phyloP scores from a whole-genome alignment of 2,113 vertebrate genomes.

The Leptosomus discolor region DNA sequence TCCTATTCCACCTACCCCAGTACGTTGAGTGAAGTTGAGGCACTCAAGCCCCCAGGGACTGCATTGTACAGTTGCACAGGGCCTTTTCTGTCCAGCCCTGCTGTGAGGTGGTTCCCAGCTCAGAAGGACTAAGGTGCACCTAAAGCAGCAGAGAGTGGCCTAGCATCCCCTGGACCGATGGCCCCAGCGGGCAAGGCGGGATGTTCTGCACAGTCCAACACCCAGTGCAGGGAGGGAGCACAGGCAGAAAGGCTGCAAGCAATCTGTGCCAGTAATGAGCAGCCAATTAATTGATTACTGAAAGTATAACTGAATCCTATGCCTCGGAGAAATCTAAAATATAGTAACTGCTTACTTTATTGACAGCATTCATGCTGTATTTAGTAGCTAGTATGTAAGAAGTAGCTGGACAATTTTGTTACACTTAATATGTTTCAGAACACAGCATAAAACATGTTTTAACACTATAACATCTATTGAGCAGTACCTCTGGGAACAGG shows the following conservation, averaged over 20 bases:
- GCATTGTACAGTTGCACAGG: background rate
- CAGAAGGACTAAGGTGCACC: background rate
- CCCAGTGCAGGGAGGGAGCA: background rate
- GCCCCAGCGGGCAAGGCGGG: fast-evolving
- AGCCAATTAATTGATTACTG: constrained; percentile 57
- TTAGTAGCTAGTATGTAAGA: constrained; percentile 43
- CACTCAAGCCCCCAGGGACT: background rate
- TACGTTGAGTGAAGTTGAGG: background rate
- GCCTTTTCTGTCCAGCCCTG: background rate
- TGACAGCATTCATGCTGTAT: constrained; percentile 51
- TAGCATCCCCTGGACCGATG: fast-evolving
- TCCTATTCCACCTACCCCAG: background rate
- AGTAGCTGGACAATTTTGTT: constrained; percentile 61
- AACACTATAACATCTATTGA: constrained; percentile 67
- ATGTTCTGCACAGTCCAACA: background rate
- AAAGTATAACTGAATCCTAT: constrained; percentile 54
- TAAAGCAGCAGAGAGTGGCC: background rate
- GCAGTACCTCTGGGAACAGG: constrained; percentile 70
- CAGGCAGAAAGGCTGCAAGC: background rate
- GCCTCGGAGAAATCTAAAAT: constrained; percentile 53
- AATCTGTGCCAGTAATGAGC: constrained; percentile 22
- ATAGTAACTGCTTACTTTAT: constrained; percentile 51
- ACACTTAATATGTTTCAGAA: constrained; percentile 62
- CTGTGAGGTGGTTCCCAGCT: background rate
- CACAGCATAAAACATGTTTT: constrained; percentile 62